Base-by-base conservation (phyloP, 2,113 vertebrate genomes). In the Oplegnathus fasciatus region DNA sequence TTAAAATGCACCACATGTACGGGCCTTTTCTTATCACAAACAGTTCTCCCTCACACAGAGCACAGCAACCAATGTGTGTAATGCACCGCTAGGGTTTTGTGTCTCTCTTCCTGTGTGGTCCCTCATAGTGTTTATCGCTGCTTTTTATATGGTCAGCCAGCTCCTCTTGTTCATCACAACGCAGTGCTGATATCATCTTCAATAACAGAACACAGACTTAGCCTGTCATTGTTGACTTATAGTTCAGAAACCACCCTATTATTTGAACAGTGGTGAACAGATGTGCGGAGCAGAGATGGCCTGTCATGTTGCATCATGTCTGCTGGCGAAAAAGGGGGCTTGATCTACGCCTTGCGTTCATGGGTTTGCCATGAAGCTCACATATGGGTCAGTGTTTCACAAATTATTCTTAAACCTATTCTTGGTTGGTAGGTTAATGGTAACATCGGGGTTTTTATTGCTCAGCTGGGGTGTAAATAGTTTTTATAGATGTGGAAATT, bases 141-240 rank as follows among this genome's bases (percentile, higher is more conserved):
- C 54, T 83, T 82, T 91, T 88, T 91, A 80, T 91, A 90, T 71
- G 86, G 90, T 86, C 90, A 89, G 90, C 75, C 79, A 57, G 86
- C 70, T 82, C 73, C 82, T 93, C 80, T 84, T 91, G 90, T 91
- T 91, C 91, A 80, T 93, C 91, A 86, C 87, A 81, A 90, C 71
- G 65, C 80, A 40, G 82, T 3, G 32, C 85, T 81, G 94, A 96
- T 96, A 95, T 88, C 89, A 95, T 96, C 95, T 94, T 93, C 94
- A 95, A 93, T 94, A 94, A 93, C 80, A 80, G 73, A 80, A 66
- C 72, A 78, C 87, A 90, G 92, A 87, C 92, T 85, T 85, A 42
- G 90, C 70, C 88, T 91, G 86, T 88, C 89, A 74, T 90, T 88
- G 91, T 65, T 90, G 93, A 94, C 91, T 91, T 94, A 93, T 83